phyloP scores from a whole-genome alignment of 2,888 invertebrate genomes.

The Watsonalla cultraria region DNA sequence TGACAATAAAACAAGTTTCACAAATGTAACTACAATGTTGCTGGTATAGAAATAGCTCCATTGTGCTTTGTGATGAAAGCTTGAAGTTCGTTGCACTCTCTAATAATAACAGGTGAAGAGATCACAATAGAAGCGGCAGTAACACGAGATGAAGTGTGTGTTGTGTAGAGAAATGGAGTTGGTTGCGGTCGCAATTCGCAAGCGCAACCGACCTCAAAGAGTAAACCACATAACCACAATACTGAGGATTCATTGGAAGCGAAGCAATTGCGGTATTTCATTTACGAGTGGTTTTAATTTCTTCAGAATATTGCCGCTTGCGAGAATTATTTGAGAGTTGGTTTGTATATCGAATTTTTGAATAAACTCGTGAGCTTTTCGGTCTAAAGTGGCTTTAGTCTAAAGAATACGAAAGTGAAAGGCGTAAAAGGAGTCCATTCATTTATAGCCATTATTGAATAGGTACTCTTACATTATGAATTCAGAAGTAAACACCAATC shows the following conservation, averaged over 20 bases:
- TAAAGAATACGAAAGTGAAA: too few species aligned
- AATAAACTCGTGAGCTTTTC: too few species aligned
- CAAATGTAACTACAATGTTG: background rate
- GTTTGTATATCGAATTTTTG: too few species aligned
- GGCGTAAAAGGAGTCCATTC: too few species aligned
- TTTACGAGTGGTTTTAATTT: conserved; percentile 9
- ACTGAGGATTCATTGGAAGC: conserved; percentile 12
- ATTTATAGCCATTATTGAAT: too few species aligned
- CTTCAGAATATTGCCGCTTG: background rate
- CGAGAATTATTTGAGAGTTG: background rate
- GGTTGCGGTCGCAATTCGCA: conserved; percentile 11
- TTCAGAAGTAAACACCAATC: too few species aligned
- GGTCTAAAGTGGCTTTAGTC: too few species aligned
- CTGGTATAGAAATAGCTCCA: conserved; percentile 1
- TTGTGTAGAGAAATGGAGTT: conserved; percentile 11
- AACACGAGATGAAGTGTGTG: conserved; percentile 29
- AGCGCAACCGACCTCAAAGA: conserved; percentile 4
- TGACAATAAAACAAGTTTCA: background rate
- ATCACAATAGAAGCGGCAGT: conserved; percentile 29
- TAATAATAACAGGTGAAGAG: conserved; percentile 24
- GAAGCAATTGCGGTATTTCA: conserved; percentile 18
- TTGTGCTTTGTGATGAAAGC: conserved; percentile 5
- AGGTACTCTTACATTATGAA: too few species aligned
- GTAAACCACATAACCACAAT: conserved; percentile 17
- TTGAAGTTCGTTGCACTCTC: conserved; percentile 28